These are phyloP conservation scores for Thalassophryne amazonica DNA, from an alignment of 2,797 vertebrate species.

Conservation along the genomic window DNA sequence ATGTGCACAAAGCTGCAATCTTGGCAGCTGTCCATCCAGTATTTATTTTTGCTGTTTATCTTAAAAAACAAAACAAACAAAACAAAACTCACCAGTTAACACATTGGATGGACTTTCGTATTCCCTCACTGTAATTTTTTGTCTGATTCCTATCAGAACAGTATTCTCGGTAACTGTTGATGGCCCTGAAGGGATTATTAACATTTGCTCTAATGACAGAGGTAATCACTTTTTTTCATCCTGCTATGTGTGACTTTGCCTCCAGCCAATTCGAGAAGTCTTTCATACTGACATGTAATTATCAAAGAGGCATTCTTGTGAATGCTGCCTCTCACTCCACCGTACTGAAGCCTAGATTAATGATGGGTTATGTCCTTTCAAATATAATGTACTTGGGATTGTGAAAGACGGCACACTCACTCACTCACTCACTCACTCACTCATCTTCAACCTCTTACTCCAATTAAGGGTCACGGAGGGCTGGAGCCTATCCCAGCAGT, in stretches of 20 bases:
- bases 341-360: conserved; percentile 6
- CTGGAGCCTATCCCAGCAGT: no score
- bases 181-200: conserved; percentile 24
- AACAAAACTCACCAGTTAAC: no score
- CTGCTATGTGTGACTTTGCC: background rate
- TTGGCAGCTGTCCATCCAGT: background rate
- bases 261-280: conserved; percentile 13
- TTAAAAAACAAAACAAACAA: background rate
- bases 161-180: conserved; percentile 9
- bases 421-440: no score
- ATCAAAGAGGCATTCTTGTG: conserved; percentile 23
- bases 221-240: conserved; percentile 21
- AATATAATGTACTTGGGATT: no score
- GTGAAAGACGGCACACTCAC: no score
- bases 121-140: background rate
- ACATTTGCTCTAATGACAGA: conserved; percentile 21
- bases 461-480: no score
- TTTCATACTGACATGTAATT: conserved; percentile 22
- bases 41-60: background rate
- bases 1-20: background rate
- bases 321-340: conserved; percentile 4
- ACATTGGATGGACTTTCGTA: no score
- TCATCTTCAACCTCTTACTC: no score
- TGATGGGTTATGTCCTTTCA: no score
- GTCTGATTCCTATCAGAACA: background rate